Percentiles rank a stretch among this genome's conserved stretches.
phyloP scores from a whole-genome alignment of 2,113 vertebrate genomes.

The Peromyscus maniculatus region DNA sequence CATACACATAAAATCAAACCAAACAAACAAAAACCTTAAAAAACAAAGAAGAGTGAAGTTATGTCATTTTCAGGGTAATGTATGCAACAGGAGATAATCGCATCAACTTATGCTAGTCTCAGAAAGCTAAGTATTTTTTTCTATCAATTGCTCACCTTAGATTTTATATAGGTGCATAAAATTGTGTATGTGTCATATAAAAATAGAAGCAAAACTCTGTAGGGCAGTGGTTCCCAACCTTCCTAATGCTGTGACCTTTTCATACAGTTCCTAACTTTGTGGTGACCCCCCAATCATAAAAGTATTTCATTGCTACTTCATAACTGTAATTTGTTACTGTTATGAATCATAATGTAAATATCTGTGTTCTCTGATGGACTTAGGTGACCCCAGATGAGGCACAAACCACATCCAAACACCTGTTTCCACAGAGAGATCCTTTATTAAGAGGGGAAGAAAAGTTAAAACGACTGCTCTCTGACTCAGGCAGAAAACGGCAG shows the following conservation, averaged over 20 bases:
- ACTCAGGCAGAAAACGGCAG: too few species aligned
- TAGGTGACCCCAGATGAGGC: neutral
- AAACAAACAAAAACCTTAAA: too few species aligned
- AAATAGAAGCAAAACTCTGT: neutral
- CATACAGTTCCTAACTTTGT: too few species aligned
- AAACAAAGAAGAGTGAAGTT: too few species aligned
- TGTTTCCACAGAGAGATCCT: neutral
- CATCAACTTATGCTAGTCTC: neutral
- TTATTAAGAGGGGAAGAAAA: neutral
- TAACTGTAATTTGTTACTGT: too few species aligned
- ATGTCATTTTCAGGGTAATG: neutral
- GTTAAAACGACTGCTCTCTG: too few species aligned
- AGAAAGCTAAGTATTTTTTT: neutral
- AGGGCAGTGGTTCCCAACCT: too few species aligned
- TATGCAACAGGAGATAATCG: neutral
- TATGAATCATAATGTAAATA: neutral
- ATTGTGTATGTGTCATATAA: neutral
- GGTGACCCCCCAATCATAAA: too few species aligned
- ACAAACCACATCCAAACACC: neutral
- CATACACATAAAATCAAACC: too few species aligned
- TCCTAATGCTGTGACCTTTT: too few species aligned
- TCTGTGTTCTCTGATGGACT: neutral
- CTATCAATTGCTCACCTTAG: neutral
- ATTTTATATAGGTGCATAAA: neutral
- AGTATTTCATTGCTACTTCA: too few species aligned